Base-by-base conservation (phyloP, 2,113 vertebrate genomes). In the Cyprinodon brontotheroides region DNA sequence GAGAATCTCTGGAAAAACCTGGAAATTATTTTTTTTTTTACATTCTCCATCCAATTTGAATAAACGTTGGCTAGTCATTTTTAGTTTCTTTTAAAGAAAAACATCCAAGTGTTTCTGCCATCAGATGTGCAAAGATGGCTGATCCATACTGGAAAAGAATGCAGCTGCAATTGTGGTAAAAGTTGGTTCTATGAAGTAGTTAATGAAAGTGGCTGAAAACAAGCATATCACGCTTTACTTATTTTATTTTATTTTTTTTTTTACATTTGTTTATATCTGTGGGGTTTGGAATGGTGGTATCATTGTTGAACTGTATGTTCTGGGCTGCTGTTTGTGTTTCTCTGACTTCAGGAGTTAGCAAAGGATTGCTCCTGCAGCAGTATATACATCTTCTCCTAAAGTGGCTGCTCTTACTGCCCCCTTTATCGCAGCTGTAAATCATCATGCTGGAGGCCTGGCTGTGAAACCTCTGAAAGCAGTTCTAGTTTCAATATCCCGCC, bases 381-480 rank as follows among this genome's bases (percentile, higher is more conserved):
- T 39, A 53, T 47, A 59, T 88, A 87, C 83, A 89, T 89, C 86
- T 79, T 83, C 36, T 57, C 70, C 60, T 83, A 88, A 88, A 91
- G 89, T 89, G 83, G 78, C 82, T 78, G 74, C n/a, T 82, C 72
- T 80, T 70, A 77, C 81, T 61, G 82, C 64, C 80, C 45, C 78
- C 83, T 80, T 86, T 91, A 90, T 86, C 74, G 60, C 78, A 47
- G 75, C 79, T 75, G 75, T 93, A 92, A 93, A 92, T 92, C 88
- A 90, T 82, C 64, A 75, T 67, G 68, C 74, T 82, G 80, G 75
- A 84, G 75, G 75, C 72, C 73, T 82, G 74, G 45, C 69, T 79
- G 73, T 65, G 13, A 40, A 53, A 59, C 63, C 45, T 63, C 29
- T 70, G 71, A 85, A 47, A 17, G 74, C 69, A 85, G 65, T 70